Base-by-base conservation (phyloP, 2,113 vertebrate genomes). In the Elachura formosa region DNA sequence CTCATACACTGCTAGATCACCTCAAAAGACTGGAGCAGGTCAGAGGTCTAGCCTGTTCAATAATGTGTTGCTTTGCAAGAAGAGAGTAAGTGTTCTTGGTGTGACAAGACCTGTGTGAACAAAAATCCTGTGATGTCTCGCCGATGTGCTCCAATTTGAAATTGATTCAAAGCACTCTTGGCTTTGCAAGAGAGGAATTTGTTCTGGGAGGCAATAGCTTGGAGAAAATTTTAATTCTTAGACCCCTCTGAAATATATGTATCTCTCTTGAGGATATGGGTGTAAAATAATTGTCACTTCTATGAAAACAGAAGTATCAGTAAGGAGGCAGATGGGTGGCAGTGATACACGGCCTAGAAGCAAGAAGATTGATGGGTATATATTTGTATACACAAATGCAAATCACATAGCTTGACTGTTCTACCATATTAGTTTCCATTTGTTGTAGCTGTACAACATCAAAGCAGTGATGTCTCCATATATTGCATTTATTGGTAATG, bases 401-500 rank as follows among this genome's bases (percentile, higher is more conserved):
- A 90, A 95, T 93, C 86, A 96, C 94, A 97, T 58, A 86, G 88
- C 77, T 94, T 90, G 90, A 94, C 96, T 97, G 96, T 96, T 96
- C 97, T 97, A 93, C 96, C 93, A 93, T 96, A 97, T 98, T 97
- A 97, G 97, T 97, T 97, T 98, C 97, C 93, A 97, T 98, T 98
- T 98, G 95, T 97, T 97, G 95, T 74, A 96, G 90, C 94, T 94
- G 92, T 95, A 89, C 49, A 97, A 98, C 98, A 98, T 98, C 98
- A 98, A 99, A 99, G 98, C 96, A 92, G 41, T 91, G 96, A 98
- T 97, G 96, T 97, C 97, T 96, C 86, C 43, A 40, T 97, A 97
- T 97, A 98, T 87, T 98, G 98, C 97, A 98, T 98, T 99, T 98
- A 98, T 97, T 96, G 93, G 94, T 97, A 98, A 98, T 98, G 97